These are phyloP conservation scores for Anthrax anthrax DNA, from an alignment of 2,888 invertebrate species.

Conservation along the genomic window DNA sequence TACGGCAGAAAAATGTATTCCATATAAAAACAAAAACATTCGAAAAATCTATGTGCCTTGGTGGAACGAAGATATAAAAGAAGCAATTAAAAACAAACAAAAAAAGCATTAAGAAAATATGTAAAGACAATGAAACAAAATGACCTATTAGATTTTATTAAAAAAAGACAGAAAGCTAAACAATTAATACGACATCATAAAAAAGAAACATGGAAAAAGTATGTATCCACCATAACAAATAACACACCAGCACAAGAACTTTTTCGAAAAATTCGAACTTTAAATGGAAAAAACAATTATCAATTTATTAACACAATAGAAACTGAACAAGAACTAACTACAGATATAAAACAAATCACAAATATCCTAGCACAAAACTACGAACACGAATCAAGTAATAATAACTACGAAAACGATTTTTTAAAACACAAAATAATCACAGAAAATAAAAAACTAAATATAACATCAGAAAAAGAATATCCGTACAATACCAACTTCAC, in stretches of 20 bases:
- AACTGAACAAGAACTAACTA: background rate
- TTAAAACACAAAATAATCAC: no score
- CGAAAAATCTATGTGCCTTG: background rate
- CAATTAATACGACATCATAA: background rate
- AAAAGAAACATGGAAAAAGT: slow-evolving; percentile 1
- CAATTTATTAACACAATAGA: no score
- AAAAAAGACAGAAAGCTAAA: background rate
- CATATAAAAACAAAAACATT: no score
- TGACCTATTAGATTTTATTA: background rate
- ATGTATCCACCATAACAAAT: background rate
- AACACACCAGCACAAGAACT: background rate
- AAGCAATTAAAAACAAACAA: background rate
- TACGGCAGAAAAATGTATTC: background rate
- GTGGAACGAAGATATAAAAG: background rate
- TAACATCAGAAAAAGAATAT: no score
- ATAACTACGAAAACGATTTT: background rate
- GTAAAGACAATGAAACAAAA: background rate
- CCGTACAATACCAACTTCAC: background rate
- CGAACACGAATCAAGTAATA: background rate
- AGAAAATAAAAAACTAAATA: no score
- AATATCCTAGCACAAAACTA: background rate
- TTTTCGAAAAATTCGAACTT: background rate
- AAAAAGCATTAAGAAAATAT: no score
- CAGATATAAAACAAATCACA: background rate
- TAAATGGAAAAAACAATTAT: background rate